These are phyloP conservation scores for Amyelois transitella DNA, from an alignment of 1,140 invertebrate genomes.

Conservation along the genomic window DNA sequence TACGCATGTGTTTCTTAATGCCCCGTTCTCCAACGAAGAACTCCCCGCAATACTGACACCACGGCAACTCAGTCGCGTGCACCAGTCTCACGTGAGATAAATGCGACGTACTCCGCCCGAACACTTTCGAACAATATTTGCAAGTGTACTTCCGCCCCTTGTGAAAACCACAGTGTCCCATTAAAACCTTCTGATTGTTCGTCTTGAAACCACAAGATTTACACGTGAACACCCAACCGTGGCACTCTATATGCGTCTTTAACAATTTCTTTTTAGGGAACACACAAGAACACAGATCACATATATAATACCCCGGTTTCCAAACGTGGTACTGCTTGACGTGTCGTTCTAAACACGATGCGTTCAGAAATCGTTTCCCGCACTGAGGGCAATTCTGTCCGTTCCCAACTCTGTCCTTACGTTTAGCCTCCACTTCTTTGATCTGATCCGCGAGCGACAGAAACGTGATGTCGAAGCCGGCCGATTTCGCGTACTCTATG, in stretches of 20 bases:
- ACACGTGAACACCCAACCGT: not conserved
- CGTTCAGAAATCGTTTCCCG: not conserved
- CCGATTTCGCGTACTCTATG: not conserved
- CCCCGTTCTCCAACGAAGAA: conserved; percentile 33
- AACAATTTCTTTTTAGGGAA: not conserved
- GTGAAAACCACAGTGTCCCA: not conserved
- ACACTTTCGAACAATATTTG: not conserved
- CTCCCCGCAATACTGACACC: conserved; percentile 8
- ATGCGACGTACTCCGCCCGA: not conserved
- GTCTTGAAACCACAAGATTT: not conserved
- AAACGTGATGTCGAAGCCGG: not conserved
- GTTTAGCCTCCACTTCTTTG: not conserved
- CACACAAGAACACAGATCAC: not conserved
- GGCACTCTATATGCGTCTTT: not conserved
- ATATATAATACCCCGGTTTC: not conserved
- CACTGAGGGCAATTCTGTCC: conserved; percentile 31
- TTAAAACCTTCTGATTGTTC: too few relatives aligned
- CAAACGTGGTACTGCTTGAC: not conserved
- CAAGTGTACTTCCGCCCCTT: not conserved
- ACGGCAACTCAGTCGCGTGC: not conserved
- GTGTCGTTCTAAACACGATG: not conserved
- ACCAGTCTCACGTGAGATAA: not conserved
- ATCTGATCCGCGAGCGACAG: not conserved
- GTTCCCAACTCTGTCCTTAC: too few relatives aligned
- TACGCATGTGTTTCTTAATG: conserved; percentile 30